Conservation (phyloP, 2,113 vertebrate species). For the Thinocorus orbignyianus region DNA sequence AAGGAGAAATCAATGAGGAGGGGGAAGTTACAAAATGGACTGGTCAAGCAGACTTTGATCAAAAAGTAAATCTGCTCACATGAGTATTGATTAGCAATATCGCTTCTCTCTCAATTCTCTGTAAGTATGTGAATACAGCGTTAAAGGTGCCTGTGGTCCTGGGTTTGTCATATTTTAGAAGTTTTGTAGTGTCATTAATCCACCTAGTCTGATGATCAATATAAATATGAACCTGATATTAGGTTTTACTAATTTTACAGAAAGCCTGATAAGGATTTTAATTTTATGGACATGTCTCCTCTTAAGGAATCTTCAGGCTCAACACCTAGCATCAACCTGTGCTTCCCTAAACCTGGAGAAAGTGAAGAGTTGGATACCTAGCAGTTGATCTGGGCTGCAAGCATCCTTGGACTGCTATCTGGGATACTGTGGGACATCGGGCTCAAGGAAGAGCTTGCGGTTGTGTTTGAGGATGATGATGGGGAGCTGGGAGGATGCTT, state of each 20-base stretch:
- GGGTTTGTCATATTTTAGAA: background rate
- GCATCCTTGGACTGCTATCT: background rate
- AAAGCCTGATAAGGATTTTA: background rate
- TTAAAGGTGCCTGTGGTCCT: background rate
- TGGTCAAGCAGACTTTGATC: conserved; percentile 54
- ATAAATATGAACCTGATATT: background rate
- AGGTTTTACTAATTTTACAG: background rate
- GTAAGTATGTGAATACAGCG: background rate
- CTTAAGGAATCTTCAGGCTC: background rate
- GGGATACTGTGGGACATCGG: background rate
- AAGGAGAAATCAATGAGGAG: conserved; percentile 21
- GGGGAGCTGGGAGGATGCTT: background rate
- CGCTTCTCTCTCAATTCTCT: background rate
- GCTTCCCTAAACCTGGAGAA: background rate
- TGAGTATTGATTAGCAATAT: conserved; percentile 28
- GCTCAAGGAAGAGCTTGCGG: background rate
- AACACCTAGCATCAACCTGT: background rate
- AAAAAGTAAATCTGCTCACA: conserved; percentile 55
- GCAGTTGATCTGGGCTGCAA: background rate
- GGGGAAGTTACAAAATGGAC: conserved; percentile 9
- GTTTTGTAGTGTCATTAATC: background rate
- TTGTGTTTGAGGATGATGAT: background rate
- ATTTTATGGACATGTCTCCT: background rate
- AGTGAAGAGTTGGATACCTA: background rate
- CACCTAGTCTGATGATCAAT: accelerated